Evolutionary conservation across 2,797 vertebrate species (phyloP).

Genomic region (Eulemur coronatus): DNA sequence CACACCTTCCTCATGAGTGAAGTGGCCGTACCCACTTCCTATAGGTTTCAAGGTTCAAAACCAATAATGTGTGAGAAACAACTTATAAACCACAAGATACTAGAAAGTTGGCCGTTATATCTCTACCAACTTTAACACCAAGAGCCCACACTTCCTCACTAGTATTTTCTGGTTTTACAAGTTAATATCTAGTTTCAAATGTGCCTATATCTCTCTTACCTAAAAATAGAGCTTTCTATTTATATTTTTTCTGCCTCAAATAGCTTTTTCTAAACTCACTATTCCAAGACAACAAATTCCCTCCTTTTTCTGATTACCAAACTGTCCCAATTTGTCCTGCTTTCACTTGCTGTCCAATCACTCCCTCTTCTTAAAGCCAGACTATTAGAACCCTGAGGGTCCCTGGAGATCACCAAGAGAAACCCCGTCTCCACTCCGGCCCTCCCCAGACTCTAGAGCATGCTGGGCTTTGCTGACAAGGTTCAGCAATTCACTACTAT

Average conservation of each 20-base stretch:
- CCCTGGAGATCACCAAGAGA: not conserved
- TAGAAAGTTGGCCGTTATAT: not conserved
- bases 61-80: not conserved
- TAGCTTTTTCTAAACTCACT: slow-evolving; percentile 10
- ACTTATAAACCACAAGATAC: not conserved
- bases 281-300: not conserved
- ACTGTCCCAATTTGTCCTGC: not conserved
- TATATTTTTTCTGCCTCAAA: not conserved
- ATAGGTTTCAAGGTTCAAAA: not conserved
- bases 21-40: not conserved
- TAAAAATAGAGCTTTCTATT: not conserved
- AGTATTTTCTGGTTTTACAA: not conserved
- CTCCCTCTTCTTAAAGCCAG: not conserved
- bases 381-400: not conserved
- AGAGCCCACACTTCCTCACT: not conserved
- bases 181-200: not conserved
- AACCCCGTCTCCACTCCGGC: not conserved
- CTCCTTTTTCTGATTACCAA: not conserved
- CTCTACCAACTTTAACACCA: not conserved
- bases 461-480: not conserved
- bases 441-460: not conserved
- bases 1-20: not conserved
- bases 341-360: not conserved
- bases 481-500: not conserved
- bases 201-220: not conserved